Base-by-base conservation (phyloP, 2,888 invertebrate species). In the Amblyteles armatorius region DNA sequence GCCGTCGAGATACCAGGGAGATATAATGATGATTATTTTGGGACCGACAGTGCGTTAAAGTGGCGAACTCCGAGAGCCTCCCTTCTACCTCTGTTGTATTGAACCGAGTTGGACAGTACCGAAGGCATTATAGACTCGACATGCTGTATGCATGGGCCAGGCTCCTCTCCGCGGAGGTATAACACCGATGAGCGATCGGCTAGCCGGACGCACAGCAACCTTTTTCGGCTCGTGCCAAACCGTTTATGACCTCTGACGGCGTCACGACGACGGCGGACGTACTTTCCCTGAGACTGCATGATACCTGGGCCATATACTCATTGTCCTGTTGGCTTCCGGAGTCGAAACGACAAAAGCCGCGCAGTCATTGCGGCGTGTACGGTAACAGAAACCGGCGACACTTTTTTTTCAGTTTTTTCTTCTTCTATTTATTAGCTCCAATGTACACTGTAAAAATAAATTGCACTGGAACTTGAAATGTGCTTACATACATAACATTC, bases 171-270 rank as follows among this genome's bases (percentile, higher is more conserved):
- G 16, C 19, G n/a, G 40, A 73, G 57, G 69, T 74, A 69, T 22
- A 52, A 7, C n/a, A 73, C 60, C 63, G 50, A 76, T 55, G 68
- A 74, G 69, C 60, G 60, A 79, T 74, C 79, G 83, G 74, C 67
- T 48, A 40, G 72, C 26, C 36, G 22, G 16, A 16, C 67, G 36
- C 40, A 52, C 63, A 71, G 69, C 73, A 63, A 78, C 69, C 78
- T 73, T 84, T 76, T 65, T 73, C 69, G 63, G 73, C 86, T 84
- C 84, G 82, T 86, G 84, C 84, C 82, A 69, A 71, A 80, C 33
- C 57, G 67, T 72, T 85, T 84, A 79, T 77, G 76, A 55, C 55
- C 11, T 52, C 40, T 22, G 16, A 52, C 50, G 71, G 76, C 63
- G 50, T 67, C 74, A 50, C 33, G 69, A 7, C 26, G 22, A 52